Evolutionary conservation across 2,113 vertebrate species (phyloP).

Genomic region (Cebidichthys violaceus): DNA sequence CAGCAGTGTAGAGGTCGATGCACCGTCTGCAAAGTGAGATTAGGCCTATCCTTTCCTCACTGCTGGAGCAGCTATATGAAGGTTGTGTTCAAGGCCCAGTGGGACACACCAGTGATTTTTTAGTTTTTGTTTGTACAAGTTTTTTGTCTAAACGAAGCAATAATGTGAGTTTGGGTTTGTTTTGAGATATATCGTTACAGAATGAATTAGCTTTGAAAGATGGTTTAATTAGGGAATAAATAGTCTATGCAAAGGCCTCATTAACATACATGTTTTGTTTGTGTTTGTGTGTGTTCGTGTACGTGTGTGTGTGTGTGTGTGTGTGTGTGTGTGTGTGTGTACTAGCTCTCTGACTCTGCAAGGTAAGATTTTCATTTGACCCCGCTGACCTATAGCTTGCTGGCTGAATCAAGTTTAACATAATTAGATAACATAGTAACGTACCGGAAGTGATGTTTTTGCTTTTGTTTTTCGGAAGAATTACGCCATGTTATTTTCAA

Average conservation of each 20-base stretch:
- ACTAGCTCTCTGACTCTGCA: not conserved
- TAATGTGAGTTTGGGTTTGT: not conserved
- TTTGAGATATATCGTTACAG: not conserved
- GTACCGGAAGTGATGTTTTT: constrained; percentile 6
- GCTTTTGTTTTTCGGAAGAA: not conserved
- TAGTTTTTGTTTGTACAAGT: not conserved
- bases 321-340: not conserved
- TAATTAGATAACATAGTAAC: not conserved
- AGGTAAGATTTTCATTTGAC: constrained; percentile 38
- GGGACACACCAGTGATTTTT: not conserved
- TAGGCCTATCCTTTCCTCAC: constrained; percentile 7
- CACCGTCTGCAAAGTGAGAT: constrained; percentile 51
- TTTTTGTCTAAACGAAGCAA: constrained; percentile 2
- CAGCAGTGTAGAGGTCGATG: constrained; percentile 46
- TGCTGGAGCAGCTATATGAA: not conserved
- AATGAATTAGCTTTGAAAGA: not conserved
- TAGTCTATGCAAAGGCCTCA: not conserved
- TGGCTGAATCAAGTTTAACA: not conserved
- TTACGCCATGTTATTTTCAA: not conserved
- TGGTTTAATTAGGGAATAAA: not conserved
- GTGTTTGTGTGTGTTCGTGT: not conserved
- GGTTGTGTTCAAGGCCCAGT: not conserved
- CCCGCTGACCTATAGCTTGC: constrained; percentile 24
- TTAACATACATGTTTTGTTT: not conserved
- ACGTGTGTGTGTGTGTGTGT: not conserved